A percentile compares a stretch with the other conserved stretches of the same genome.
Evolutionary conservation across 2,888 invertebrate species (phyloP).

Genomic region (Drosophila pegasa): DNA sequence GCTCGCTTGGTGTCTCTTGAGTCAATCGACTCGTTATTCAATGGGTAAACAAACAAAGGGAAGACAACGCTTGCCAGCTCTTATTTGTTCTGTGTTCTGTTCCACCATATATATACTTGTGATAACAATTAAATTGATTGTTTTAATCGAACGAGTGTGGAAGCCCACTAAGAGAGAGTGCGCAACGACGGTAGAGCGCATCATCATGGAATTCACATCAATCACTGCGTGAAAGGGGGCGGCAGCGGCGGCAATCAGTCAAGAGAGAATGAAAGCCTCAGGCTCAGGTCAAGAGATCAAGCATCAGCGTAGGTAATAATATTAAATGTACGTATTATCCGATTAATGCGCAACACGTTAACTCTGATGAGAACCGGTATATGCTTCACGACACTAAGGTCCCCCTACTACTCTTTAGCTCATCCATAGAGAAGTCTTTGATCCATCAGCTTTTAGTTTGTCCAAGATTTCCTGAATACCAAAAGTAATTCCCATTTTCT

Average conservation of each 20-base stretch:
- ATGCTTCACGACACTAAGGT: neutral
- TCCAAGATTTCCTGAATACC: neutral
- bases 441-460: too few relatives aligned
- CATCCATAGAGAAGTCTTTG: too few relatives aligned
- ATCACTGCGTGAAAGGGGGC: constrained; percentile 42
- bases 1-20: constrained; percentile 11
- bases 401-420: too few relatives aligned
- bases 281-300: constrained; percentile 8
- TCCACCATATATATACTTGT: constrained; percentile 23
- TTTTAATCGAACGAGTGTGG: constrained; percentile 38
- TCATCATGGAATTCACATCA: constrained; percentile 36
- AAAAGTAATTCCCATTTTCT: neutral
- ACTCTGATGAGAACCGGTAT: constrained; percentile 2
- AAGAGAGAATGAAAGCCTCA: constrained; percentile 19
- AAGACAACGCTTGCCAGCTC: constrained; percentile 23
- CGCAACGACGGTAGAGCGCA: constrained; percentile 57
- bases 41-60: constrained; percentile 22
- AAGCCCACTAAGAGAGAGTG: constrained; percentile 37
- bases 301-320: constrained; percentile 20
- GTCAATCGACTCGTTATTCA: constrained; percentile 17
- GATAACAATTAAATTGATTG: constrained; percentile 64
- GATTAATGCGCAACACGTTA: constrained; percentile 9
- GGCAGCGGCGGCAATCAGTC: constrained; percentile 35
- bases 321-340: constrained; percentile 10
- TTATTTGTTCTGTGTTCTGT: constrained; percentile 8